A percentile compares a stretch with the other conserved stretches of the same genome.
Evolutionary conservation across 2,797 vertebrate species (phyloP).

Genomic region (Cirrhinus mrigala): DNA sequence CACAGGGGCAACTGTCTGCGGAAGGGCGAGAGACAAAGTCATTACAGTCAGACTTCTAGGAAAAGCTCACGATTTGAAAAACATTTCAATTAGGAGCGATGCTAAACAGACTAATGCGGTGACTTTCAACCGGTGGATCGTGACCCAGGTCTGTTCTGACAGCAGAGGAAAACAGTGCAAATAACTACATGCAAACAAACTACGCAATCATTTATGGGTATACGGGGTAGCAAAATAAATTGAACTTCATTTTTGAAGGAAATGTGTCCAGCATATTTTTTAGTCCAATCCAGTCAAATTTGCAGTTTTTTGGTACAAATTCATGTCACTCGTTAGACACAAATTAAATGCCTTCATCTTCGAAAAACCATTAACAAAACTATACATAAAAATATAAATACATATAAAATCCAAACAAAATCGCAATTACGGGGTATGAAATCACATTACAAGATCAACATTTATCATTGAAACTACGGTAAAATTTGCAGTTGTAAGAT

Average conservation of each 20-base stretch:
- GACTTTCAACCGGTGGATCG: not conserved
- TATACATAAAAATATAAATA: not conserved
- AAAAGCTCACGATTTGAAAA: constrained; percentile 75
- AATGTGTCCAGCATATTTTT: not conserved
- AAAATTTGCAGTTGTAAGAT: too few species aligned
- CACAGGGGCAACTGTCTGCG: constrained; percentile 81
- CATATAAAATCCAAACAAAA: not conserved
- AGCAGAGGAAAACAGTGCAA: not conserved
- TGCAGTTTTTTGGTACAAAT: not conserved
- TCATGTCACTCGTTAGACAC: not conserved
- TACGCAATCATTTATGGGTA: not conserved
- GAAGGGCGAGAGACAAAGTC: constrained; percentile 80
- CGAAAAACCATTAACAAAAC: not conserved
- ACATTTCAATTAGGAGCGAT: constrained; percentile 84
- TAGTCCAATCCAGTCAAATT: not conserved
- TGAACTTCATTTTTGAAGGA: not conserved
- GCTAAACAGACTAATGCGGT: constrained; percentile 73
- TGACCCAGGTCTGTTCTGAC: not conserved
- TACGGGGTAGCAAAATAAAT: not conserved
- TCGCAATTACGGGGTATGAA: not conserved
- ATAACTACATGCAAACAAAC: not conserved
- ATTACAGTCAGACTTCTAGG: constrained; percentile 76
- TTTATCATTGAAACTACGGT: not conserved
- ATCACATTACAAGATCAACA: not conserved
- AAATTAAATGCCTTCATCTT: not conserved